These are phyloP conservation scores for Eufriesea mexicana DNA, from an alignment of 1,140 invertebrate genomes.

Conservation along the genomic window DNA sequence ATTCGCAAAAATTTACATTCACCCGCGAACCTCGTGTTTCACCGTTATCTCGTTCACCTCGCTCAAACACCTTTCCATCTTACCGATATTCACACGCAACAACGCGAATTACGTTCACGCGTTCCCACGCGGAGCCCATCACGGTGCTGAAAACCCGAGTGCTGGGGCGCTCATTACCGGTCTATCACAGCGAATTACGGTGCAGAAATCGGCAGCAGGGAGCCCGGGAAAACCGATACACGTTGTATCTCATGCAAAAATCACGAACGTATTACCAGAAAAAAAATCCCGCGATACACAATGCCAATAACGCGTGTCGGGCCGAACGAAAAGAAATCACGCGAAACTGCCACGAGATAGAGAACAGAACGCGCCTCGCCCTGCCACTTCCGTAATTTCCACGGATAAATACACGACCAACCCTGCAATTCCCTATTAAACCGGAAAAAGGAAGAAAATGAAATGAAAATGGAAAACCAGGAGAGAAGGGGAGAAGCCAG, in stretches of 20 bases:
- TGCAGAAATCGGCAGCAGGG: not conserved
- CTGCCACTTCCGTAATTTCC: not conserved
- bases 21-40: too few species aligned
- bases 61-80: too few species aligned
- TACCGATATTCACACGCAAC: not conserved
- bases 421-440: not conserved
- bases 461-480: not conserved
- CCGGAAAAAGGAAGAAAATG: not conserved
- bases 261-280: not conserved
- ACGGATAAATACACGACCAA: constrained; percentile 4
- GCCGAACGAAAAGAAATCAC: constrained; percentile 26
- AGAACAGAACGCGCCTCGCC: not conserved
- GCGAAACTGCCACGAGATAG: not conserved
- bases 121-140: not conserved
- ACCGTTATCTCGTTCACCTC: too few species aligned
- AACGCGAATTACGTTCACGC: too few species aligned
- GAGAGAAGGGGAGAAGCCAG: too few species aligned
- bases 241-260: not conserved
- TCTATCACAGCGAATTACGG: not conserved
- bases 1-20: too few species aligned
- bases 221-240: not conserved
- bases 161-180: not conserved
- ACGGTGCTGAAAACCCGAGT: not conserved
- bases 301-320: constrained; percentile 25
- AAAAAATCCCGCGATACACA: constrained; percentile 13